Percentiles rank a stretch among this genome's conserved stretches.
These are phyloP conservation scores for Stenodera caucasica DNA, from an alignment of 2,888 invertebrate genomes.

Conservation along the genomic window DNA sequence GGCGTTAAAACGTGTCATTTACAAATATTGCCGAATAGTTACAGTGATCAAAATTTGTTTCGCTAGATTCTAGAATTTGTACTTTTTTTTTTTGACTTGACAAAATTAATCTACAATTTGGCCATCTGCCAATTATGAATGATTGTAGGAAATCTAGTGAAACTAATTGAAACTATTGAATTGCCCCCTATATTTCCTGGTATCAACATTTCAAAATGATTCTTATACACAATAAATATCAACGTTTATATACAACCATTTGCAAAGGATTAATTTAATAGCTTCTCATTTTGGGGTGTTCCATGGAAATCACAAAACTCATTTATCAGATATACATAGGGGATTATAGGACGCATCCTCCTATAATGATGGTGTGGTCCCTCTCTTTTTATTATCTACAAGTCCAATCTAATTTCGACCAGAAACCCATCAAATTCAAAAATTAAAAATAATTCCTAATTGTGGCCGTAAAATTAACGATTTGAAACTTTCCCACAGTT, in stretches of 20 bases:
- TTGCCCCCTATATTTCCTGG: conserved; percentile 20
- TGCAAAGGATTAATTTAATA: conserved; percentile 46
- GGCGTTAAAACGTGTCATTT: conserved; percentile 36
- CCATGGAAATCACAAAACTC: conserved; percentile 40
- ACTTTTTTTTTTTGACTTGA: not conserved
- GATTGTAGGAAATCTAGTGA: conserved; percentile 29
- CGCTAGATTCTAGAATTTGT: not conserved
- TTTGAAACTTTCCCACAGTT: too few species aligned
- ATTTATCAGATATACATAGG: conserved; percentile 31
- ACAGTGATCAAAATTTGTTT: not conserved
- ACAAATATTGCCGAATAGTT: conserved; percentile 25
- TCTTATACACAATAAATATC: conserved; percentile 37
- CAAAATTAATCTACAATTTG: conserved; percentile 13
- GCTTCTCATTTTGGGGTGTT: conserved; percentile 43
- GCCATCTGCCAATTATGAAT: conserved; percentile 31
- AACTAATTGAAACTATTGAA: conserved; percentile 33
- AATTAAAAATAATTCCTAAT: too few species aligned
- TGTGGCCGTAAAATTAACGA: too few species aligned
- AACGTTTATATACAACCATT: conserved; percentile 29
- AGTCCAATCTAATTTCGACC: too few species aligned
- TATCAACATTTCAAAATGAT: conserved; percentile 31
- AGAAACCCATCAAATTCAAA: too few species aligned
- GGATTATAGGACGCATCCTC: conserved; percentile 4
- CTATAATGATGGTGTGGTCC: not conserved
- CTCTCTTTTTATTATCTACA: too few species aligned